Base-by-base conservation (phyloP, 2,888 invertebrate genomes). In the Theodoxus fluviatilis region DNA sequence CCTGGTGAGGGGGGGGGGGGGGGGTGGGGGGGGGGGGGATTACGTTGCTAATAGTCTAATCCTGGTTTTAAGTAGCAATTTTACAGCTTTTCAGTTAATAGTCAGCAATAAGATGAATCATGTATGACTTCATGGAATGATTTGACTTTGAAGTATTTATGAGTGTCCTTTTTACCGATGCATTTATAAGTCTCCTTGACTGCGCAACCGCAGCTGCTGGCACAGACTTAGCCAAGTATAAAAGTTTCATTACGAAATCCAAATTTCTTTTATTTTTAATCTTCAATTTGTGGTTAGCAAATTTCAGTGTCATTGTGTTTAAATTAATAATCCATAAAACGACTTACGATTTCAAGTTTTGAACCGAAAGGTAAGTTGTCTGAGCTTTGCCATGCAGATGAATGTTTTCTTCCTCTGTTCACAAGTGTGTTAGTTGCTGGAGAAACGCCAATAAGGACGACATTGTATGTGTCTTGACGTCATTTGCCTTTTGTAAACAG, bases 151-250 rank as follows among this genome's bases (percentile, higher is more conserved):
- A 9, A 18, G 18, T 7, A 1, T 37, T 52, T 31, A 25, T 6
- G 22, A 31, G 12, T 35, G 59, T 52, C 33, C 55, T 68, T 72
- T 71, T 28, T 69, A 63, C 64, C 69, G 68, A 52, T 67, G 22
- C 38, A 43, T 55, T 65, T 59, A 75, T 78, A 72, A 68, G 70
- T 73, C 68, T 63, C 59, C 65, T 68, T 59, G 52, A 59, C 70
- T 66, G 80, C 80, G 37, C 80, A 77, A 80, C 81, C 81, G 80
- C 80, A 73, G 74, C 71, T 73, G 79, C 81, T 81, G 81, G 81
- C 80, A 81, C 81, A 67, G 69, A 73, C 70, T 79, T 70, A 69
- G 71, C 76, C 70, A 66, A 61, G 63, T 40, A 35, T 64, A 18
- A 3, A 22, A 35, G 18, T 25, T 67, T 49, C n/a, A 40, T 52